These are phyloP conservation scores for Drosophila triauraria DNA, from an alignment of 1,140 invertebrate species.

Conservation along the genomic window DNA sequence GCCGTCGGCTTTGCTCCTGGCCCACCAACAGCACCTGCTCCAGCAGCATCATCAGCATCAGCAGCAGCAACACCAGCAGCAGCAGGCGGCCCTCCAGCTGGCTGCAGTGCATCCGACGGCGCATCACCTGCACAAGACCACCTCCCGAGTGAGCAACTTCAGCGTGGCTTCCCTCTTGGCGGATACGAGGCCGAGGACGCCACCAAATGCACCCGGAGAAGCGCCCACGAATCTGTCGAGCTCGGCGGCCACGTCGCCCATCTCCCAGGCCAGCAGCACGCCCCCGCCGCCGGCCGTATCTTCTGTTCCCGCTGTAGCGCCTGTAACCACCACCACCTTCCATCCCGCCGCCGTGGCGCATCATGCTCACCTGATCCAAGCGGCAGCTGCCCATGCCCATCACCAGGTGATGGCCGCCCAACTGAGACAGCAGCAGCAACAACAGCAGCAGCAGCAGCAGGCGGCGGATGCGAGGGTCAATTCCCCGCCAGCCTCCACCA, in stretches of 20 bases:
- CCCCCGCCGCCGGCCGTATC: constrained; percentile 57
- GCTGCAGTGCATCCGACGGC: constrained; percentile 70
- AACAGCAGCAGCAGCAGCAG: constrained; percentile 64
- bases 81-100: constrained; percentile 67
- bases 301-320: constrained; percentile 21
- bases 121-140: constrained; percentile 84
- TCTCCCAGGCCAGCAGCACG: constrained; percentile 73
- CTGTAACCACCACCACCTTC: constrained; percentile 58
- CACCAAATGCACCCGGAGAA: constrained; percentile 70
- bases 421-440: constrained; percentile 58
- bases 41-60: constrained; percentile 74
- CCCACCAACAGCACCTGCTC: constrained; percentile 86
- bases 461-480: constrained; percentile 54
- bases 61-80: constrained; percentile 80
- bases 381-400: constrained; percentile 77
- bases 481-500: constrained; percentile 58
- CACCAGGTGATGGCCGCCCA: constrained; percentile 73
- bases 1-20: constrained; percentile 86
- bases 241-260: constrained; percentile 70
- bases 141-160: constrained; percentile 88
- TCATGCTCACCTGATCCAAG: constrained; percentile 78
- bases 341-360: constrained; percentile 81
- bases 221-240: constrained; percentile 83
- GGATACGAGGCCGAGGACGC: constrained; percentile 87
- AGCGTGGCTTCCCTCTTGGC: constrained; percentile 89